Percentiles rank a stretch among this genome's conserved stretches.
Conservation (phyloP, 2,797 vertebrate genomes). For the Aphelocoma californica region DNA sequence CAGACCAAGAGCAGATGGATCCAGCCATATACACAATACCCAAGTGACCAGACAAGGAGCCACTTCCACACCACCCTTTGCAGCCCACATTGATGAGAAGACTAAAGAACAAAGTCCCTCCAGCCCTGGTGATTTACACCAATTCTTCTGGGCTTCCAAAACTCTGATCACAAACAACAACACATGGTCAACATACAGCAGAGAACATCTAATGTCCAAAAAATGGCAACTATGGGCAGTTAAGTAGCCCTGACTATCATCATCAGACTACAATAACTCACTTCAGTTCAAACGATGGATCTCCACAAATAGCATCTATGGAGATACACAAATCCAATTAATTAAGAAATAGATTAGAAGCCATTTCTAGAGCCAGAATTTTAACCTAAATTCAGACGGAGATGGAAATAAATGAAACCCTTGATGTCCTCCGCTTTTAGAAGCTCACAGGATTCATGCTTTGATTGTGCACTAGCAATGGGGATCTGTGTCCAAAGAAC, state of each 20-base stretch:
- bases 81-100: neutral
- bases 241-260: fast-evolving
- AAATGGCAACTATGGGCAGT: neutral
- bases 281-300: neutral
- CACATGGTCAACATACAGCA: neutral
- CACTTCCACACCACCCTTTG: neutral
- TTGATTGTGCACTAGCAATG: neutral
- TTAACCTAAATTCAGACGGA: neutral
- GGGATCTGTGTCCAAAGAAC: neutral
- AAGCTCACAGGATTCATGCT: neutral
- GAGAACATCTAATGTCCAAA: neutral
- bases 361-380: neutral
- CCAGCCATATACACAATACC: fast-evolving
- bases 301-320: neutral
- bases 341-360: neutral
- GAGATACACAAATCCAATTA: neutral
- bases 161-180: neutral
- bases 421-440: neutral
- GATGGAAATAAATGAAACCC: neutral
- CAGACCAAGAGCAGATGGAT: neutral
- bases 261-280: neutral
- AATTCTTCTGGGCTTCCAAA: neutral
- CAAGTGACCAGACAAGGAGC: neutral
- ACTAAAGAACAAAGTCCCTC: neutral
- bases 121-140: neutral